phyloP scores from a whole-genome alignment of 64 coral and sea anemone genomes.

The Stichodactyla helianthus region DNA sequence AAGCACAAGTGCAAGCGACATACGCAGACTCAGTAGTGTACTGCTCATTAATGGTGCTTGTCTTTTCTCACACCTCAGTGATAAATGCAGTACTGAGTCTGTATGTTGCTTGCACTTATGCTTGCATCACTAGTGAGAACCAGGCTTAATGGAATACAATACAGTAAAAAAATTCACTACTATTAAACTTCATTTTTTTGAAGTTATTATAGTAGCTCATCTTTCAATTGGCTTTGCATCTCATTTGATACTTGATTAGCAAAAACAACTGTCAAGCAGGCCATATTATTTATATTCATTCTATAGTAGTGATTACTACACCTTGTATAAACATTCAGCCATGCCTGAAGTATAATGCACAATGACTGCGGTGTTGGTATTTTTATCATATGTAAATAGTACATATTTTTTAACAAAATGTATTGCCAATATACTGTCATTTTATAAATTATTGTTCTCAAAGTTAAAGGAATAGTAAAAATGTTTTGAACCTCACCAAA shows the following conservation, averaged over 20 bases:
- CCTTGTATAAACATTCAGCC: slow-evolving; percentile 36
- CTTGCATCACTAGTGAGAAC: no score
- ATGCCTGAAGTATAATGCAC: slow-evolving; percentile 16
- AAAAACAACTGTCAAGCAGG: neutral
- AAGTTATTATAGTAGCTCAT: neutral
- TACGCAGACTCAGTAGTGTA: no score
- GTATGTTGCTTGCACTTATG: no score
- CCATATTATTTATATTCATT: slow-evolving; percentile 22
- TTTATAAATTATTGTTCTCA: slow-evolving; percentile 83
- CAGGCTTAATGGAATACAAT: no score
- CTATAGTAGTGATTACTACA: slow-evolving; percentile 1
- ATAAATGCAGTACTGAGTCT: no score
- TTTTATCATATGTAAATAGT: slow-evolving; percentile 80
- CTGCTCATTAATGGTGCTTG: no score
- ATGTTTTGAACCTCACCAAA: slow-evolving; percentile 52
- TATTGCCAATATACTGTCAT: slow-evolving; percentile 47
- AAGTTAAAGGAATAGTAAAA: slow-evolving; percentile 66
- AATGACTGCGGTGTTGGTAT: slow-evolving; percentile 53
- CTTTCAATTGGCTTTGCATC: neutral
- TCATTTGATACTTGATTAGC: slow-evolving; percentile 13
- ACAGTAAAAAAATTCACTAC: no score
- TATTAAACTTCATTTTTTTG: neutral
- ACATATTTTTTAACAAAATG: slow-evolving; percentile 71
- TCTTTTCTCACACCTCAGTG: no score
- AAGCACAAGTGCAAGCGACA: no score